Evolutionary conservation across 2,797 vertebrate species (phyloP), one percentile per base, ranked within the genome.

Genomic region (Clarias laeviceps): DNA sequence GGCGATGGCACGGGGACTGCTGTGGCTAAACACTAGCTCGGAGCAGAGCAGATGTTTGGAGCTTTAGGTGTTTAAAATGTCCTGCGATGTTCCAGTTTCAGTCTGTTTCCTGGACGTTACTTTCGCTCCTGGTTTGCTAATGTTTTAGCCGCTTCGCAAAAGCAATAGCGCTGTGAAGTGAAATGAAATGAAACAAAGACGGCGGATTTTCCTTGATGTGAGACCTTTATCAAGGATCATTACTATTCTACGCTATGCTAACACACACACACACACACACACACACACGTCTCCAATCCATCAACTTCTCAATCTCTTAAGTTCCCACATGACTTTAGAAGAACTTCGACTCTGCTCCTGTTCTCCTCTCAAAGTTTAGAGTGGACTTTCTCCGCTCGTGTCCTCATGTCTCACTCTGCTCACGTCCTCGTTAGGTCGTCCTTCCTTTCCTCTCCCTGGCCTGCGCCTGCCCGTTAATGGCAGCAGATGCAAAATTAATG

Each of bases 401-500:
- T 82, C 62, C 65, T 72, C 66, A 70, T n/a, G 66, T 61, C 56
- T 37, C 73, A 59, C 34, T 24, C 80, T 20, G 32, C 27, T 72
- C 85, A 32, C 73, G 57, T 84, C 79, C 88, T 84, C 37, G n/a
- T 68, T 29, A 29, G 59, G 68, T 86, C 61, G 11, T 70, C 84
- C 69, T 73, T 76, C 37, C 15, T 32, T 86, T 50, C 80, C 62
- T 78, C 72, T 83, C 85, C 56, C 69, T 79, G 82, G 59, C 78
- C 56, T 77, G 59, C 34, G 59, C 82, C 78, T 79, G 34, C 69
- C 80, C 83, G 59, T 83, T 87, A 88, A 90, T 89, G 89, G 85
- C 76, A 87, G 78, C 77, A 74, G 80, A 90, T 90, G 88, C 70
- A 85, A 89, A 86, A 88, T 90, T 88, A 89, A 90, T 90, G 88